Base-by-base conservation (phyloP, 1,140 invertebrate genomes). In the Ceratosolen solmsi region DNA sequence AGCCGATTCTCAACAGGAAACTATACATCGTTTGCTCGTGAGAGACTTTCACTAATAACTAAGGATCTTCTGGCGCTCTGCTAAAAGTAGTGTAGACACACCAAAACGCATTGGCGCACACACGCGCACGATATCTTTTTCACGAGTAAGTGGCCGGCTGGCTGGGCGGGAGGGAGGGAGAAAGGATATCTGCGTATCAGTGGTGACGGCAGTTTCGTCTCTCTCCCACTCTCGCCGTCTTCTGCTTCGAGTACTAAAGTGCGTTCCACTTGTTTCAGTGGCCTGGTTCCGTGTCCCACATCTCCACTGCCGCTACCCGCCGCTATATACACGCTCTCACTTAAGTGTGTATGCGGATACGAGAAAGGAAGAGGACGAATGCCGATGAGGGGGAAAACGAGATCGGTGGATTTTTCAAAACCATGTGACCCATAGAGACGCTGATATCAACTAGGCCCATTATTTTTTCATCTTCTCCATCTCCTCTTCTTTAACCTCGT, bases 181-280 rank as follows among this genome's bases (percentile, higher is more conserved):
- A 38, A 75, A 41, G 22, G 36, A 41, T 30, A 60, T 30, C 38
- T 65, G 20, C n/a, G n/a, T 51, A 33, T 73, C 7, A 56, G 25
- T 22, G 30, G 30, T 56, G 38, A 54, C 30, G 17, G 3, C 41
- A 15, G 60, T 22, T 46, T 41, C 25, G 25, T 65, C 58, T 74
- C 11, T 65, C 60, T 65, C 25, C 41, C 36, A 46, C 60, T 65
- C n/a, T 20, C 58, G 11, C 25, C 41, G 25, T 75, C 73, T 75
- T 60, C 36, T 30, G 20, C 20, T 33, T 63, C 60, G 22, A 22
- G 58, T 65, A n/a, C 8, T 68, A 88, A 90, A 88, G 89, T 89
- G 84, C 87, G 90, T 91, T 90, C 90, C 86, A 91, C 90, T 91
- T 91, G 89, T 91, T 89, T 90, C 90, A 89, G 87, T 91, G 90